Evolutionary conservation across 2,888 invertebrate species (phyloP), one percentile per base, ranked within the genome.

Genomic region (Dryadula phaetusa): DNA sequence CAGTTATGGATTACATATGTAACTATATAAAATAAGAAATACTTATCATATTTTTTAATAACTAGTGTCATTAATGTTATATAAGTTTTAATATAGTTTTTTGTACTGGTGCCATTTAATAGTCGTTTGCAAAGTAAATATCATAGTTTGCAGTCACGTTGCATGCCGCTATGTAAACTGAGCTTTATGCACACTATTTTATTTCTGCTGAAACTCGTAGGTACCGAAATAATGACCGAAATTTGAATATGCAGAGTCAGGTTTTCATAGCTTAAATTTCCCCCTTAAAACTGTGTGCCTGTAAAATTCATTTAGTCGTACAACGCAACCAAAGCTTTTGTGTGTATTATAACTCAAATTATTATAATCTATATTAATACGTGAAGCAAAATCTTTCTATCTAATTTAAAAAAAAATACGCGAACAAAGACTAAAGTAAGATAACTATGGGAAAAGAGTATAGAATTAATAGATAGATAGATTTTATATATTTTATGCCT

Each of bases 121-220:
- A 1, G 7, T 14, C n/a, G 28, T 49, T 49, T n/a, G 6, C 7
- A 14, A 4, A 37, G 34, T 37, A 14, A 40, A 22, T n/a, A 56
- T 37, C 20, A 8, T 46, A 22, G 22, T 20, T 37, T 20, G 3
- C 8, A 20, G 20, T 34, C 32, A 34, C 20, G 34, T 34, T 54
- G 22, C 22, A 56, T 6, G 54, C 37, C 37, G 20, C 37, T 56
- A 28, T 28, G 49, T 49, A 56, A 56, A 37, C 34, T 32, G 6
- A 54, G 32, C 53, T 32, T 53, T 53, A 14, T 34, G 20, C 34
- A 34, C 7, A 34, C 53, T 54, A 56, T 56, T 56, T 56, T 37
- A 56, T 56, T 37, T 58, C 42, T 58, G 58, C 28, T 44, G 58
- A 58, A 58, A 58, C 58, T 40, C 25, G 42, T 58, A 58, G 37